Percentiles rank a stretch among this genome's conserved stretches.
Conservation (phyloP, 2,888 invertebrate species). For the Drosophila lutescens region DNA sequence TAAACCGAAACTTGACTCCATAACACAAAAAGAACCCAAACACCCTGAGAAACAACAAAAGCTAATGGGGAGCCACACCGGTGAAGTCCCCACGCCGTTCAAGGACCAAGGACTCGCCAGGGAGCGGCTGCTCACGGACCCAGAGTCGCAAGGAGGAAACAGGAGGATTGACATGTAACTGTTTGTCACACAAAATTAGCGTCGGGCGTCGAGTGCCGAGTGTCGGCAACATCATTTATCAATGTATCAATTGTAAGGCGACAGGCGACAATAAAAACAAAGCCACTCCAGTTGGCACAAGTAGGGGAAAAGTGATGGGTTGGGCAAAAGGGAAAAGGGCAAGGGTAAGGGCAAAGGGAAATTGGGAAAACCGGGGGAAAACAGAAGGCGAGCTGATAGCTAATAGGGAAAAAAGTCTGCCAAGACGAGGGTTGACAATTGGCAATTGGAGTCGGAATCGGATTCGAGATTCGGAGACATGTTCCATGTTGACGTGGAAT, state of each 20-base stretch:
- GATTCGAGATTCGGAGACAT: conserved; percentile 26
- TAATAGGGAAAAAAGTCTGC: conserved; percentile 15
- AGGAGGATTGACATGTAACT: conserved; percentile 64
- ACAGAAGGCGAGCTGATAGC: conserved; percentile 9
- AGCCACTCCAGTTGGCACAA: conserved; percentile 19
- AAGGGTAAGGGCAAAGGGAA: conserved; percentile 11
- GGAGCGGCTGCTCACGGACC: not conserved
- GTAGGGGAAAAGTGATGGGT: no score
- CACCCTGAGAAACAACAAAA: not conserved
- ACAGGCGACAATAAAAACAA: conserved; percentile 73
- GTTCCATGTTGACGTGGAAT: conserved; percentile 24
- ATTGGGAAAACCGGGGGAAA: not conserved
- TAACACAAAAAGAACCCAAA: not conserved
- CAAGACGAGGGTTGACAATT: conserved; percentile 43
- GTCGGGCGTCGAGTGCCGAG: conserved; percentile 37
- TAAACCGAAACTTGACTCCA: no score
- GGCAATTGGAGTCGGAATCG: conserved; percentile 18
- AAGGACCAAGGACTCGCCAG: conserved; percentile 8
- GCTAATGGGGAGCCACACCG: not conserved
- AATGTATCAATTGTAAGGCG: conserved; percentile 50
- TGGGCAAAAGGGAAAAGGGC: no score
- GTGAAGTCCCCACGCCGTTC: not conserved
- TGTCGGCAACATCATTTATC: conserved; percentile 50
- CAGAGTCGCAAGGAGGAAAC: conserved; percentile 5
- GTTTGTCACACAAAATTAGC: conserved; percentile 75